Percentiles rank a stretch among this genome's conserved stretches.
These are phyloP conservation scores for Plebejus argus DNA, from an alignment of 2,888 invertebrate species.

Conservation along the genomic window DNA sequence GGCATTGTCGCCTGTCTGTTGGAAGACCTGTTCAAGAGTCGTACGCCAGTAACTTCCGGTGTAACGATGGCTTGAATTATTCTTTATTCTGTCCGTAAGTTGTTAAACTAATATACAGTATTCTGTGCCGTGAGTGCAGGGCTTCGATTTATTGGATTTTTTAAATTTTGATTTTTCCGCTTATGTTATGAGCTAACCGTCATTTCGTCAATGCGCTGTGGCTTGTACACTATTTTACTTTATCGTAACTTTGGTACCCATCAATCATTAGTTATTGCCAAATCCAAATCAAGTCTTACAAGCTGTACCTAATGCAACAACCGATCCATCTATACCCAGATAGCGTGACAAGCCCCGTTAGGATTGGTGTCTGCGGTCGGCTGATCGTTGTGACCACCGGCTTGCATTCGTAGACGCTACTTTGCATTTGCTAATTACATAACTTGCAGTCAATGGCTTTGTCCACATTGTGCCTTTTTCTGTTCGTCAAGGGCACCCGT, in stretches of 20 bases:
- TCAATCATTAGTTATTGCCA: background rate
- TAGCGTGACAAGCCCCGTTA: background rate
- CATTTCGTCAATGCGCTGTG: background rate
- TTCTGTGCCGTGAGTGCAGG: no score
- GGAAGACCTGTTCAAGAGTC: background rate
- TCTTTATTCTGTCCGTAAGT: background rate
- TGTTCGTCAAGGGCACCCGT: no score
- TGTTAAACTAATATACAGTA: no score
- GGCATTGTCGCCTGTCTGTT: background rate
- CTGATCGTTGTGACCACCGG: background rate
- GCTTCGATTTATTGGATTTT: background rate
- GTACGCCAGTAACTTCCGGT: background rate
- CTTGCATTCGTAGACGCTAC: background rate
- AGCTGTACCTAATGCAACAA: background rate
- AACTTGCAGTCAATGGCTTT: background rate
- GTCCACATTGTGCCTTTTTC: no score
- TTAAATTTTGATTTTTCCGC: background rate
- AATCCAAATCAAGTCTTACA: background rate
- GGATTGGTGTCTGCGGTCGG: background rate
- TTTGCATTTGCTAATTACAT: slow-evolving; percentile 7
- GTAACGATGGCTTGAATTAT: background rate
- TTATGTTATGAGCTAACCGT: background rate
- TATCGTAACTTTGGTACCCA: background rate
- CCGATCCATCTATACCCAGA: background rate
- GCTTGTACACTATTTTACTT: background rate